These are phyloP conservation scores for Lemur catta DNA, from an alignment of 2,797 vertebrate species.

Conservation along the genomic window DNA sequence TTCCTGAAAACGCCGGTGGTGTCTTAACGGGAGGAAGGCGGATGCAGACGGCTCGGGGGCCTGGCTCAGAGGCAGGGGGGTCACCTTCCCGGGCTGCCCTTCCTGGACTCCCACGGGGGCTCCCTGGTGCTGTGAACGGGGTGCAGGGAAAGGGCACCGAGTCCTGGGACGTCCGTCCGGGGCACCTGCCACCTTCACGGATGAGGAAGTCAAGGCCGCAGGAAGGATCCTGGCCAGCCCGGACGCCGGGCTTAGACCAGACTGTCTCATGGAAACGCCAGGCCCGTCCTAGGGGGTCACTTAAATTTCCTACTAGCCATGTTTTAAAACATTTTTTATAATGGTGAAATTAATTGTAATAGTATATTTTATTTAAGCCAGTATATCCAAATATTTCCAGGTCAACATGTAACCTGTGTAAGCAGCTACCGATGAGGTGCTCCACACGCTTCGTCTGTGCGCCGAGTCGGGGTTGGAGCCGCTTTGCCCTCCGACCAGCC, in stretches of 20 bases:
- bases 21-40: not conserved
- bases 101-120: not conserved
- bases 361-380: not conserved
- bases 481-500: not conserved
- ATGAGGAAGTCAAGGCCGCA: not conserved
- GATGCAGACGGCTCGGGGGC: not conserved
- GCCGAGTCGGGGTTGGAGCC: not conserved
- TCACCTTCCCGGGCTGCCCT: fast-evolving
- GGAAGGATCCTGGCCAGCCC: fast-evolving
- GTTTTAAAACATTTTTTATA: no score
- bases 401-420: fast-evolving
- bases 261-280: not conserved
- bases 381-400: not conserved
- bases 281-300: no score
- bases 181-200: not conserved
- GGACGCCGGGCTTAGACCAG: no score
- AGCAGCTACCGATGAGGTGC: fast-evolving
- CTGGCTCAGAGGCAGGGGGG: fast-evolving
- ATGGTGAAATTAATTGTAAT: not conserved
- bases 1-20: not conserved
- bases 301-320: not conserved
- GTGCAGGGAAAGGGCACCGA: fast-evolving
- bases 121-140: no score
- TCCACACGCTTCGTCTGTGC: fast-evolving
- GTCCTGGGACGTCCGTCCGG: fast-evolving